Conservation (phyloP, 2,888 invertebrate species). For the Danaus chrysippus region DNA sequence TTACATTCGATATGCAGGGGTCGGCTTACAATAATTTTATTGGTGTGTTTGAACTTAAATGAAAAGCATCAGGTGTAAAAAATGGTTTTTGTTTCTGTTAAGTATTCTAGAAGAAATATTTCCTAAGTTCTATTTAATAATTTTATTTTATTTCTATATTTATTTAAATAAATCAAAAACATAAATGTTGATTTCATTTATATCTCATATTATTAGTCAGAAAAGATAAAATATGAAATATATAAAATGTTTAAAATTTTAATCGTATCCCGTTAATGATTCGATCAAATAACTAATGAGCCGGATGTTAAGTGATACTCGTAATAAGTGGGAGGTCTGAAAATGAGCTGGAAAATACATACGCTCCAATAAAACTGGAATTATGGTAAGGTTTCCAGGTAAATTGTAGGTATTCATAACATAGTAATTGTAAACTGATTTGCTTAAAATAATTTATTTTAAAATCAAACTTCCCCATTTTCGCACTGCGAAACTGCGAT, state of each 20-base stretch:
- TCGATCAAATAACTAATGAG: constrained; percentile 24
- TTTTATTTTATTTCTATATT: too few species aligned
- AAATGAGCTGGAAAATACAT: constrained; percentile 7
- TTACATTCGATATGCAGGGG: constrained; percentile 50
- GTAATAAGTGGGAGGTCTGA: constrained; percentile 18
- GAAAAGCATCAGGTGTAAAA: constrained; percentile 55
- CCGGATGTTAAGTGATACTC: constrained; percentile 19
- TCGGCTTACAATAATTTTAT: constrained; percentile 39
- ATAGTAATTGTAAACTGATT: too few species aligned
- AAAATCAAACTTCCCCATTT: too few species aligned
- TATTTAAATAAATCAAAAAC: too few species aligned
- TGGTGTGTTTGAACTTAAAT: constrained; percentile 47
- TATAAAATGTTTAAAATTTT: too few species aligned
- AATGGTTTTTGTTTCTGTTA: constrained; percentile 48
- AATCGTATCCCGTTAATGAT: constrained; percentile 21
- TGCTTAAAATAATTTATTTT: too few species aligned
- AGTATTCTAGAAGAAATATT: constrained; percentile 30
- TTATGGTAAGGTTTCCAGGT: not conserved
- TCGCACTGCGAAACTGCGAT: not conserved
- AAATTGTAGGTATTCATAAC: not conserved
- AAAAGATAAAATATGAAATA: too few species aligned
- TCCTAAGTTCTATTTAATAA: too few species aligned
- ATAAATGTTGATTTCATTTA: too few species aligned
- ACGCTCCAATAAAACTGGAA: not conserved
- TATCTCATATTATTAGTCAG: too few species aligned